Conservation (phyloP, 2,797 vertebrate genomes). For the Myotis daubentonii region DNA sequence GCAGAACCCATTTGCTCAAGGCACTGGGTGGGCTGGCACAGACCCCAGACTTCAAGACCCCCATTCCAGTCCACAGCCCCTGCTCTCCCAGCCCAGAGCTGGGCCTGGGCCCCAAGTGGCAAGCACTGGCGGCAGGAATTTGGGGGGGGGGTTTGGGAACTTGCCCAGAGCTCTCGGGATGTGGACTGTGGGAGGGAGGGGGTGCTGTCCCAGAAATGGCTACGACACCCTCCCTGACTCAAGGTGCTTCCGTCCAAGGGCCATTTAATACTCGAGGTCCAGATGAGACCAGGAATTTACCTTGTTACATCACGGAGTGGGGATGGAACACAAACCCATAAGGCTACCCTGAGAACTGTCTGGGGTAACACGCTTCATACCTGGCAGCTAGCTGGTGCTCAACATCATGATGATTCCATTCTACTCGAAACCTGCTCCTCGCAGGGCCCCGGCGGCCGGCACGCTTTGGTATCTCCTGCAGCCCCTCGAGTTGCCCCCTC, state of each 20-base stretch:
- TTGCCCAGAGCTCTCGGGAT: neutral
- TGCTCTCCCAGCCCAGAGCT: neutral
- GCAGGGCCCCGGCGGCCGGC: neutral
- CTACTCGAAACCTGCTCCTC: neutral
- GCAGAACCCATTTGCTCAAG: neutral
- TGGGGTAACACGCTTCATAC: neutral
- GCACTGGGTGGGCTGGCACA: neutral
- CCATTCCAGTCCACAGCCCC: neutral
- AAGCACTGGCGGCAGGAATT: neutral
- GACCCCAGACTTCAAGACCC: neutral
- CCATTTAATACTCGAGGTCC: neutral
- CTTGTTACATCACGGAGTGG: neutral
- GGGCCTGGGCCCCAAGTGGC: neutral
- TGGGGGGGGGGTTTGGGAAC: neutral
- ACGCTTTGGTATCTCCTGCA: neutral
- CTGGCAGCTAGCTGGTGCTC: neutral
- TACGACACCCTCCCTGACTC: neutral
- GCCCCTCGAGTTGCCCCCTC: neutral
- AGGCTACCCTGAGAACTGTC: neutral
- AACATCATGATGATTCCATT: rapidly evolving
- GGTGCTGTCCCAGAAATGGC: neutral
- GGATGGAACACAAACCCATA: neutral
- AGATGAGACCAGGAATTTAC: neutral
- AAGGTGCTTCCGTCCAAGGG: neutral
- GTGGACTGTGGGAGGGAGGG: rapidly evolving